Base-by-base conservation (phyloP, 2,797 vertebrate genomes). In the Hyperoplus lanceolatus region DNA sequence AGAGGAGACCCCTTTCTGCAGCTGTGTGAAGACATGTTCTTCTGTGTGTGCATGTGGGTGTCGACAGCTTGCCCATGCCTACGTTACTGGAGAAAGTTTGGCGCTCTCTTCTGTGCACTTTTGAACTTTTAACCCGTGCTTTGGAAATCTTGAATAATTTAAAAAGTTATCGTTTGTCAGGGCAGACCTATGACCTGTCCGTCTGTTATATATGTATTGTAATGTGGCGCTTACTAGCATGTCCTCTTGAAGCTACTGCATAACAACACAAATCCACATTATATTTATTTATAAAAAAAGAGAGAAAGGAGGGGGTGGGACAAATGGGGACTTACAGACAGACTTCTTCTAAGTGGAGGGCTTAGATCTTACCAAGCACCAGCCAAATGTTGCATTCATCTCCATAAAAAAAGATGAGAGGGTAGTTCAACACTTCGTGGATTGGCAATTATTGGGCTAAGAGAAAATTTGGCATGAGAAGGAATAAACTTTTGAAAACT, bases 61-160 rank as follows among this genome's bases (percentile, higher is more conserved):
- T 84, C 15, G 1, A 16, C 11, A 46, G 21, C 21, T 16, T 21
- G 18, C 18, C 9, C 6, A 13, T 54, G 39, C 48, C 18, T 6
- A 42, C 39, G 60, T 58, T 66, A 41, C 39, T 10, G 12, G 50
- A 59, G 45, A 62, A 57, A 16, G 36, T 81, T 75, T 18, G 14
- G 2, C 50, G 36, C 16, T 16, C 65, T 53, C 16, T 46, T 3
- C 54, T 48, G 36, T 57, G 12, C 6, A 4, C 75, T 59, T 69
- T 70, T 85, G 64, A 87, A 79, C 86, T 76, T 4, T 70, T 68
- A 75, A 85, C 79, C 73, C 68, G 0, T 16, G 42, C 29, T 43
- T 46, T 18, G 68, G 7, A 69, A 75, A 80, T 69, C 15, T 4
- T 69, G 67, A 89, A 90, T 89, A 62, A 85, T 83, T 80, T 13